Conservation (phyloP, 2,113 vertebrate genomes). For the Notarius lentiginosus region DNA sequence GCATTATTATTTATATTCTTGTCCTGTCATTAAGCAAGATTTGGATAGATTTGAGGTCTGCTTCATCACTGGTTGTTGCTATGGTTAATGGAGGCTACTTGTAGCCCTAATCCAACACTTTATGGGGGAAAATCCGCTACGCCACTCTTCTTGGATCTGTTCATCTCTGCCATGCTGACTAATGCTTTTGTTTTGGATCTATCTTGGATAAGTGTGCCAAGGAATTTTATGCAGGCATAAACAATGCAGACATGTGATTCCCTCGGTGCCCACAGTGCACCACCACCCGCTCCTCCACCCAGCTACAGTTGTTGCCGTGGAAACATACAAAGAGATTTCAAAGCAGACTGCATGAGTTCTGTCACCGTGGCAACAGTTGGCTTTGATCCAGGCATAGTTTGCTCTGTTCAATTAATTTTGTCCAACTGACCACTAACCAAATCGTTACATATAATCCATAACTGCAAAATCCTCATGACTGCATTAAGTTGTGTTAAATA, state of each 20-base stretch:
- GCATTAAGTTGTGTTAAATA: background rate
- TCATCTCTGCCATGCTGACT: conserved; percentile 12
- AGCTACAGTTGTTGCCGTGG: conserved; percentile 61
- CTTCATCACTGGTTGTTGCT: conserved; percentile 29
- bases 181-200: conserved; percentile 28
- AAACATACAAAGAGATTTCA: conserved; percentile 61
- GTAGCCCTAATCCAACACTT: conserved; percentile 22
- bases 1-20: conserved; percentile 36
- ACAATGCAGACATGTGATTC: conserved; percentile 48
- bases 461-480: conserved; percentile 26
- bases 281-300: conserved; percentile 51
- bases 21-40: conserved; percentile 21
- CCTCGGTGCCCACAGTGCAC: conserved; percentile 38
- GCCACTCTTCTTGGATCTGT: conserved; percentile 18
- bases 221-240: conserved; percentile 44
- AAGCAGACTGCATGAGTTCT: conserved; percentile 57
- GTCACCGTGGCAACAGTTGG: conserved; percentile 61
- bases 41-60: background rate
- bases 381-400: conserved; percentile 55
- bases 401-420: conserved; percentile 38
- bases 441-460: conserved; percentile 15
- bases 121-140: conserved; percentile 1
- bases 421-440: conserved; percentile 49
- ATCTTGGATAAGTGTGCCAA: conserved; percentile 28
- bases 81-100: conserved; percentile 38